Percentiles rank a stretch among this genome's conserved stretches.
These are phyloP conservation scores for Drosophila mettleri DNA, from an alignment of 2,888 invertebrate species.

Conservation along the genomic window DNA sequence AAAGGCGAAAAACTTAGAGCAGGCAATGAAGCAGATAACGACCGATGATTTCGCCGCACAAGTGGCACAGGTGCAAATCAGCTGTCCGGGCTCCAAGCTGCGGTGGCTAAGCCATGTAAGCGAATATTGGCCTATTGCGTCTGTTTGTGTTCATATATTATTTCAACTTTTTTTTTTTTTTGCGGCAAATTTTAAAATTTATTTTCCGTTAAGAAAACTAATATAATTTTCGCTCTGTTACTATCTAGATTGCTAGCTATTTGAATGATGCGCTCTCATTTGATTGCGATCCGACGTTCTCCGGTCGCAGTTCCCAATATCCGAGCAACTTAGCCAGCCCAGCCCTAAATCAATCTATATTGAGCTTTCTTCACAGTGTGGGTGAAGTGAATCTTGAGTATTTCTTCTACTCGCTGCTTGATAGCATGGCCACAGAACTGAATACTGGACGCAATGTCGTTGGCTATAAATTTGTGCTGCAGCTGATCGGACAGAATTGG, in stretches of 20 bases:
- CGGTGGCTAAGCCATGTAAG: constrained; percentile 90
- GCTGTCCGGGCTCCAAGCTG: constrained; percentile 90
- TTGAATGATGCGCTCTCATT: constrained; percentile 77
- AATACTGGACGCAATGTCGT: constrained; percentile 87
- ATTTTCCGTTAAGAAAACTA: too few relatives aligned
- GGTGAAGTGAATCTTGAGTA: constrained; percentile 88
- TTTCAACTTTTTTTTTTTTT: too few relatives aligned
- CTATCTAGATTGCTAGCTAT: constrained; percentile 75
- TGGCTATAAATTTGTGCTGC: constrained; percentile 90
- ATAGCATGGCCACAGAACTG: constrained; percentile 90
- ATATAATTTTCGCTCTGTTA: not conserved
- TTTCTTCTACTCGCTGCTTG: constrained; percentile 90
- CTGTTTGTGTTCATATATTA: not conserved
- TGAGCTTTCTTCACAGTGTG: constrained; percentile 86
- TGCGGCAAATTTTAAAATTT: too few relatives aligned
- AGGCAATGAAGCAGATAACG: constrained; percentile 85
- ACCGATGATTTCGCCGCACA: constrained; percentile 86
- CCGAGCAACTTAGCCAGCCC: constrained; percentile 78
- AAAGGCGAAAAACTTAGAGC: constrained; percentile 81
- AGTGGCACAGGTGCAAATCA: constrained; percentile 87
- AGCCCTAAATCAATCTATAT: constrained; percentile 63
- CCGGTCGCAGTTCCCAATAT: constrained; percentile 80
- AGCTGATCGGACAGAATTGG: constrained; percentile 88
- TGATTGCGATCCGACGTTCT: constrained; percentile 81
- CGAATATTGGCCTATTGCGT: not conserved